Base-by-base conservation (phyloP, 2,797 vertebrate genomes). In the Phyllotis vaccarum region DNA sequence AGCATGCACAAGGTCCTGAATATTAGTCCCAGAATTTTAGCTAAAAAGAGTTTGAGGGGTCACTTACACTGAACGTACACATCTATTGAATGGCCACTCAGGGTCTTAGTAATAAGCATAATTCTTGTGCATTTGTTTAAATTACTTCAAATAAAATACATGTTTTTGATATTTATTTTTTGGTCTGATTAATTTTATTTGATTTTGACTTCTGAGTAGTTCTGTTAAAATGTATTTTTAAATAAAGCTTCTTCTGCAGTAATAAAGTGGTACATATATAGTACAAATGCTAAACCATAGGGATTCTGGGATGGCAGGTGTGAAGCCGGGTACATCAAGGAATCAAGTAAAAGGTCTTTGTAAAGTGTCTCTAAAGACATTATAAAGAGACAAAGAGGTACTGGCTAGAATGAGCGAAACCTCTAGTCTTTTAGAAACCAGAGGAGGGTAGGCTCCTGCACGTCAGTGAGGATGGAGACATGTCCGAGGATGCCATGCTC, bases 151-250 rank as follows among this genome's bases (percentile, higher is more conserved):
- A 29, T 87, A 75, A 92, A 91, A 64, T 72, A 58, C 29, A 31
- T 40, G 4, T 72, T 64, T 75, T 62, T 29, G 31, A 89, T 90
- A 85, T 83, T 75, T 43, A 27, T 29, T 75, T 72, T 75, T 43
- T 60, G 74, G 22, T 75, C 29, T 60, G 43, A 49, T 56, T 17
- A 86, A 19, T 62, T 88, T 37, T 83, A 93, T 92, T 86, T 31
- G 34, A 54, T 58, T 22, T 54, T 46, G 37, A 19, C 16, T 7
- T 19, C 3, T 91, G 72, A 43, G 40, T 34, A 66, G 19, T 82
- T 81, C 64, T 87, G 17, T 70, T 95, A 4, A n/a, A 95, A 82
- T 52, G 49, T 13, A 66, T 49, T 92, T 92, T 90, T 49, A 49
- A 76, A 66, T 78, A 52, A 62, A 40, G 34, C 74, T 76, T 89